phyloP scores from a whole-genome alignment of 2,797 vertebrate species.

The Chelidonichthys spinosus region DNA sequence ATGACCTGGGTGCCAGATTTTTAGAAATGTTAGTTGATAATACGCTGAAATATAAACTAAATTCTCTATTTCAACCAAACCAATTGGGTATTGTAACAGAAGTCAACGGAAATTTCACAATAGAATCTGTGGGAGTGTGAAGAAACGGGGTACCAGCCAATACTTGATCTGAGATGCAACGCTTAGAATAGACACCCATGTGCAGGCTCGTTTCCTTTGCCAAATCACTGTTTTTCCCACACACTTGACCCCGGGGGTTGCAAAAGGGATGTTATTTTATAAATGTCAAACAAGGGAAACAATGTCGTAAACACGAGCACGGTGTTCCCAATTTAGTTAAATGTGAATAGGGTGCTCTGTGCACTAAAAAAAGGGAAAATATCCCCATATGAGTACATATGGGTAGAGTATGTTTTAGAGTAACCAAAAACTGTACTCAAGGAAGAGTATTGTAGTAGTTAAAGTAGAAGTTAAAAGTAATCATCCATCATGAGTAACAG shows the following conservation, averaged over 20 bases:
- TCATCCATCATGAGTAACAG: too few species aligned
- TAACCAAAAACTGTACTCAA: too few species aligned
- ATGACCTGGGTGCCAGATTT: conserved; percentile 22
- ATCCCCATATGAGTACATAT: not conserved
- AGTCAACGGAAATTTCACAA: conserved; percentile 63
- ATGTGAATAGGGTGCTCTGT: not conserved
- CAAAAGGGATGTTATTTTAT: conserved; percentile 17
- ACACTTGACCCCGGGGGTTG: conserved; percentile 13
- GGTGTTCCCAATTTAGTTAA: not conserved
- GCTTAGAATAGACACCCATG: conserved; percentile 63
- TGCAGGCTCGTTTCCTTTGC: conserved; percentile 40
- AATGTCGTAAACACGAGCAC: not conserved
- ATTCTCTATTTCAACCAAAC: conserved; percentile 43
- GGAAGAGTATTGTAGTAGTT: too few species aligned
- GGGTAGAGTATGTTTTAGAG: too few species aligned
- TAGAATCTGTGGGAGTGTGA: conserved; percentile 68
- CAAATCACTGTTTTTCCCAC: conserved; percentile 40
- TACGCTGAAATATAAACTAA: conserved; percentile 35
- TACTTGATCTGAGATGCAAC: conserved; percentile 50
- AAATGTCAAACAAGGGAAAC: conserved; percentile 9
- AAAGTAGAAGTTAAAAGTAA: too few species aligned
- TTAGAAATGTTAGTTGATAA: conserved; percentile 13
- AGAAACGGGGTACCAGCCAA: conserved; percentile 54
- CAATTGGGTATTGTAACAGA: conserved; percentile 50
- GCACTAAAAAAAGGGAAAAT: not conserved